Conservation (phyloP, 2,888 invertebrate genomes). For the Sminthurides aquaticus region DNA sequence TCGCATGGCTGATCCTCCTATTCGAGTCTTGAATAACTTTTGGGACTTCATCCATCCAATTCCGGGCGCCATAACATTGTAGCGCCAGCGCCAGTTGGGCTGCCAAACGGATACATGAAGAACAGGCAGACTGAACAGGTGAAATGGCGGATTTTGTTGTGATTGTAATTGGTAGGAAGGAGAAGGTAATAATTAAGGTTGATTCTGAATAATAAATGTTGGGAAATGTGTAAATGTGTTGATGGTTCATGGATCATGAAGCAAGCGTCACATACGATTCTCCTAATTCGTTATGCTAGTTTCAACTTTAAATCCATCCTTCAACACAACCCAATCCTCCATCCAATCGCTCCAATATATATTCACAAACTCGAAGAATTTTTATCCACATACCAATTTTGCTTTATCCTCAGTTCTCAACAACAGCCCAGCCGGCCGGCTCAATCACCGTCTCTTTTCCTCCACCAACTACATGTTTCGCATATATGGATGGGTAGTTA, state of each 20-base stretch:
- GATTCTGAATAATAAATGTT: not conserved
- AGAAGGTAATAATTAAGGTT: not conserved
- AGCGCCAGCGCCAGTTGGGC: not conserved
- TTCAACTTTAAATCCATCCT: no score
- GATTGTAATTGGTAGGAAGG: not conserved
- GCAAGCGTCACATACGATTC: not conserved
- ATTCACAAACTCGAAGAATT: no score
- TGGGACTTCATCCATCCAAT: not conserved
- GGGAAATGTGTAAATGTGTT: not conserved
- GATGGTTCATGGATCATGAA: not conserved
- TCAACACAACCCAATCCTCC: no score
- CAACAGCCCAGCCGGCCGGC: no score
- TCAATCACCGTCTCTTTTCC: no score
- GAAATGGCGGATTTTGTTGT: not conserved
- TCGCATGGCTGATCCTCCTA: not conserved
- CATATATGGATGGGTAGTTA: not conserved
- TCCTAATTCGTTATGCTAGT: no score
- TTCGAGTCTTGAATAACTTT: not conserved
- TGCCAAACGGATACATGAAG: no score
- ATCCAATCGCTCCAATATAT: no score
- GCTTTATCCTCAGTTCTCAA: no score
- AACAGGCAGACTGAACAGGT: no score
- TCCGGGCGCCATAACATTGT: not conserved
- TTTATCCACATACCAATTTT: no score
- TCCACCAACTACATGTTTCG: no score